Percentiles rank a stretch among this genome's conserved stretches.
Conservation (phyloP, 2,797 vertebrate genomes). For the Manis pentadactyla region DNA sequence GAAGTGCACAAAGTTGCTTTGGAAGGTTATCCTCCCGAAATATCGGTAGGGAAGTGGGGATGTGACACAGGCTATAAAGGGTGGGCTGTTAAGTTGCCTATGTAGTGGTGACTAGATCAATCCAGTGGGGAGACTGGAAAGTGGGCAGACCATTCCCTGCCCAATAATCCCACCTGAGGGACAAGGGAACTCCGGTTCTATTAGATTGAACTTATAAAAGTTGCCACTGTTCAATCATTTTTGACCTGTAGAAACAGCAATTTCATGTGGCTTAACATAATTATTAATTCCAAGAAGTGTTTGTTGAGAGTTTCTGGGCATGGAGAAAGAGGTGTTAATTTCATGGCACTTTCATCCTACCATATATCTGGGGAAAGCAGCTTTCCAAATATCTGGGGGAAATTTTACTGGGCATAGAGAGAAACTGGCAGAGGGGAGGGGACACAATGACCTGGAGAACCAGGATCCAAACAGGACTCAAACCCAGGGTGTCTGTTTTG, state of each 20-base stretch:
- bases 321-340: background rate
- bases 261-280: background rate
- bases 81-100: background rate
- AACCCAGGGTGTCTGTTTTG: background rate
- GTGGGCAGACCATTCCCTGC: background rate
- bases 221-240: background rate
- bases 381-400: background rate
- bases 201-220: background rate
- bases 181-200: background rate
- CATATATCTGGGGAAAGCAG: too few relatives aligned
- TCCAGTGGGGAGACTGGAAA: background rate
- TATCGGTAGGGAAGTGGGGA: background rate
- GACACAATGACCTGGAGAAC: background rate
- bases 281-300: background rate
- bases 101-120: background rate
- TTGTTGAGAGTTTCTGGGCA: background rate
- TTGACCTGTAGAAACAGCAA: background rate
- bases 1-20: background rate
- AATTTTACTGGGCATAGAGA: background rate
- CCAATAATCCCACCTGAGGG: background rate
- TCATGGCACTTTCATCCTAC: background rate
- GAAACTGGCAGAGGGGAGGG: accelerated
- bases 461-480: background rate
- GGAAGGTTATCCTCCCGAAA: background rate
- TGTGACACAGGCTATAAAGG: background rate